A percentile compares a stretch with the other conserved stretches of the same genome.
Evolutionary conservation across 2,797 vertebrate species (phyloP).

Genomic region (Eidolon dupreanum): DNA sequence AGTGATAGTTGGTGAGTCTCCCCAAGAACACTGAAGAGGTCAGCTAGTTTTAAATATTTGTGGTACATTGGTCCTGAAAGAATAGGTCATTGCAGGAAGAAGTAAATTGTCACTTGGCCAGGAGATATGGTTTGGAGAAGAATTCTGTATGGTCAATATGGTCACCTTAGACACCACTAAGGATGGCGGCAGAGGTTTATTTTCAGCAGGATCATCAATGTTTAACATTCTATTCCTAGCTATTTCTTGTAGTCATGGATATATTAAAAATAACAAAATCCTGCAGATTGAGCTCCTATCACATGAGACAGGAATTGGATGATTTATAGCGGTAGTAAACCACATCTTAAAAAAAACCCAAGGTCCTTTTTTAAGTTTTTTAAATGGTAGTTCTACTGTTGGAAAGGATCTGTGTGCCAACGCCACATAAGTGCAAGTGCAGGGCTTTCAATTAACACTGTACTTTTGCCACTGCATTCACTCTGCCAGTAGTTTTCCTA

Average conservation of each 20-base stretch:
- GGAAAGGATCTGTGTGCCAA: not conserved
- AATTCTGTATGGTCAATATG: not conserved
- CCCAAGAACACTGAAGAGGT: not conserved
- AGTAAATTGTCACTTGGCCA: not conserved
- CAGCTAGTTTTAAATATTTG: slow-evolving; percentile 10
- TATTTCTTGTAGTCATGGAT: not conserved
- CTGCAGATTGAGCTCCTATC: not conserved
- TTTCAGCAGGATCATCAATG: not conserved
- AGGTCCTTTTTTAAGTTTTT: not conserved
- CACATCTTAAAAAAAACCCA: not conserved
- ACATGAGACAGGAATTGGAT: not conserved
- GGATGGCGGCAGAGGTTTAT: not conserved
- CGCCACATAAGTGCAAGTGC: not conserved
- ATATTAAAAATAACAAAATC: not conserved
- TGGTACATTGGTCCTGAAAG: not conserved
- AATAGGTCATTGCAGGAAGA: not conserved
- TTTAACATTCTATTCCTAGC: not conserved
- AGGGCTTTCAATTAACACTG: not conserved
- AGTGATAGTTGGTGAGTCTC: not conserved
- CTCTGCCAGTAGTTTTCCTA: not conserved
- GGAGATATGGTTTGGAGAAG: not conserved
- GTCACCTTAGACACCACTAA: not conserved
- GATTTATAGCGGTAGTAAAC: not conserved
- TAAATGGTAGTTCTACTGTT: not conserved
- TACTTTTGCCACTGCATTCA: not conserved